Evolutionary conservation across 2,113 vertebrate species (phyloP), one percentile per base, ranked within the genome.

Genomic region (Podarcis cretensis): DNA sequence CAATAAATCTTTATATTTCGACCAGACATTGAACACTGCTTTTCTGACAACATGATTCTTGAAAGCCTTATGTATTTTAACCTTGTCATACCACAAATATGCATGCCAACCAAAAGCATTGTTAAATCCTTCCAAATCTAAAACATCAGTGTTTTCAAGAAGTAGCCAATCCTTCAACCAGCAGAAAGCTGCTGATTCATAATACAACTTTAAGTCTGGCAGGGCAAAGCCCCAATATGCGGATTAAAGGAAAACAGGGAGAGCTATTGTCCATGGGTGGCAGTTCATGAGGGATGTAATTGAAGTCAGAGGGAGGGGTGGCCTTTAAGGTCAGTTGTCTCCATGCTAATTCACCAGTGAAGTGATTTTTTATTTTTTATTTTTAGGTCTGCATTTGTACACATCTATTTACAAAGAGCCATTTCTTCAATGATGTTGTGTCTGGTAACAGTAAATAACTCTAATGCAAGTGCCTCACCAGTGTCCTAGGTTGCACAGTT

Each of bases 401-500:
- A 14, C 80, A 82, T 37, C 59, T 37, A 35, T 68, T 80, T 71
- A n/a, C 13, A 57, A 54, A 84, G 37, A 71, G 25, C 2, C 48
- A 57, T 85, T 48, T 85, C 71, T 85, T 57, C n/a, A 85, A 57
- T 25, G 48, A 75, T 25, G 40, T 18, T 86, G 21, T 30, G 54
- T 40, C 79, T 81, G 68, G 25, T 37, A 77, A 76, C n/a, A 30
- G 21, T 40, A 54, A 54, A 54, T 54, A 76, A 68, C 57, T 18
- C 13, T 83, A 68, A 66, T 32, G 27, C 37, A 48, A 68, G 68
- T 63, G 30, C 12, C 71, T 32, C 85, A 20, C 6, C 4, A 12
- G 30, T 83, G 0, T 3, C 77, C 4, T 2, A 5, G 87, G 0
- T 16, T 59, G 87, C 59, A 23, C 1, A 4, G 8, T 30, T 0